These are phyloP conservation scores for Acipenser transmontanus DNA, from an alignment of 2,797 vertebrate species.

Conservation along the genomic window DNA sequence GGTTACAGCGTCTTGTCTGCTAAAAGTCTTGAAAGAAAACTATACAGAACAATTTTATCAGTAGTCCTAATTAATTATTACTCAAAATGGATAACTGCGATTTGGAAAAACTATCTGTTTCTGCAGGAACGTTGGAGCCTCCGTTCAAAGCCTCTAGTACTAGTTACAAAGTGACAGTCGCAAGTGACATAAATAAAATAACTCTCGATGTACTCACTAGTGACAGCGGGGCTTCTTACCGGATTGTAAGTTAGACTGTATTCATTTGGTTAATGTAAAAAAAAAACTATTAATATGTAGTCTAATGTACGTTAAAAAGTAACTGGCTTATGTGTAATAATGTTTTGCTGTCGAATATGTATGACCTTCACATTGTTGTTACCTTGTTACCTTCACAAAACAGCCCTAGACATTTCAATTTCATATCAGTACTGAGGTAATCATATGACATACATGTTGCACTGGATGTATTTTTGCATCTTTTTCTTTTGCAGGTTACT, in stretches of 20 bases:
- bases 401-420: no score
- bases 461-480: not conserved
- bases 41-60: not conserved
- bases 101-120: conserved; percentile 45
- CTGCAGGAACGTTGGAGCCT: conserved; percentile 38
- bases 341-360: not conserved
- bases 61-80: not conserved
- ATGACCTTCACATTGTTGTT: not conserved
- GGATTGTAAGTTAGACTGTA: conserved; percentile 34
- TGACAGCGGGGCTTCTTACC: conserved; percentile 47
- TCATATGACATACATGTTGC: not conserved
- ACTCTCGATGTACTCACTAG: conserved; percentile 40
- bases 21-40: not conserved
- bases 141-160: conserved; percentile 38
- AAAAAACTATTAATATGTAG: no score
- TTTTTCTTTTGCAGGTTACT: conserved; percentile 34
- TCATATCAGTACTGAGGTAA: no score
- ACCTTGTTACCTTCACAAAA: not conserved
- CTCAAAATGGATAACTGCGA: conserved; percentile 57
- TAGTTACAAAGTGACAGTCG: conserved; percentile 41
- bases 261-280: no score
- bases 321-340: not conserved
- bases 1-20: not conserved
- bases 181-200: conserved; percentile 33
- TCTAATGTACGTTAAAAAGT: conserved; percentile 8